A percentile compares a stretch with the other conserved stretches of the same genome.
These are phyloP conservation scores for Augochlora pura DNA, from an alignment of 1,140 invertebrate species.

Conservation along the genomic window DNA sequence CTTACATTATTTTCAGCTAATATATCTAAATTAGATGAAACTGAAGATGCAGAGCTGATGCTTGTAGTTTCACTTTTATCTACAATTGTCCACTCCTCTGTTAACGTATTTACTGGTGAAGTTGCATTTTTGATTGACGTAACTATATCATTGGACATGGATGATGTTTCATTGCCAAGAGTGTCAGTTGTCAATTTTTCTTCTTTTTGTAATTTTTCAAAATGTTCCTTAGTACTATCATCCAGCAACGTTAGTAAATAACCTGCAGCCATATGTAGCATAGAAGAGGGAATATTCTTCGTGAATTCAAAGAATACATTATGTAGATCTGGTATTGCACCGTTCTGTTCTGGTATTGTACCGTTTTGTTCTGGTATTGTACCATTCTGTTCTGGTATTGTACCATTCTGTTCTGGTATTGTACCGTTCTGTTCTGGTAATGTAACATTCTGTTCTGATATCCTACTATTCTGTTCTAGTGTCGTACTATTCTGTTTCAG, in stretches of 20 bases:
- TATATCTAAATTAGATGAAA: slow-evolving; percentile 26
- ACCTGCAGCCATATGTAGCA: too few relatives aligned
- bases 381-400: not conserved
- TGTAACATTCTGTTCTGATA: too few relatives aligned
- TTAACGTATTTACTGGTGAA: slow-evolving; percentile 10
- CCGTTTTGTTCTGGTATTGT: not conserved
- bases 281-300: too few relatives aligned
- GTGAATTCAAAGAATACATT: too few relatives aligned
- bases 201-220: slow-evolving; percentile 47
- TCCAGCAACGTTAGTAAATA: too few relatives aligned
- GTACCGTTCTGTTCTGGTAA: too few relatives aligned
- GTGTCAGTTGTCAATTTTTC: slow-evolving; percentile 40
- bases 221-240: not conserved
- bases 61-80: slow-evolving; percentile 53
- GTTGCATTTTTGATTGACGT: not conserved
- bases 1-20: slow-evolving; percentile 41
- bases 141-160: not conserved
- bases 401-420: not conserved
- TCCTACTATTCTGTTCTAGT: too few relatives aligned
- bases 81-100: slow-evolving; percentile 72
- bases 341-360: not conserved
- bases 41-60: slow-evolving; percentile 25
- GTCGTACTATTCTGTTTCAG: too few relatives aligned
- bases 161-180: not conserved
- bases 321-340: too few relatives aligned